These are phyloP conservation scores for Phania funesta DNA, from an alignment of 2,888 invertebrate genomes.

Conservation along the genomic window DNA sequence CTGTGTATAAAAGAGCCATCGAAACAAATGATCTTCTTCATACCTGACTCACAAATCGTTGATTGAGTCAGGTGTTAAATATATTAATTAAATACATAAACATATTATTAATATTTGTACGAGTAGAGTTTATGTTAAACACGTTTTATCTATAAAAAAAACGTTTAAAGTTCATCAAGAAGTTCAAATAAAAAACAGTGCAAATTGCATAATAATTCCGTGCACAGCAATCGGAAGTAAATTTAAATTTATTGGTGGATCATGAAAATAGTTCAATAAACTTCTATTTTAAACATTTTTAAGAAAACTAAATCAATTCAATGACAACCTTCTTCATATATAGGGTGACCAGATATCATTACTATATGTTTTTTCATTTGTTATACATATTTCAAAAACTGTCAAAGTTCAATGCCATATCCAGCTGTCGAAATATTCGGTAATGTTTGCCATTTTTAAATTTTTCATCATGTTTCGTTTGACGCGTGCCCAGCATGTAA, in stretches of 20 bases:
- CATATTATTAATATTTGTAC: background rate
- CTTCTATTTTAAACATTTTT: too few relatives aligned
- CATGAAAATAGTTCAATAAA: conserved; percentile 30
- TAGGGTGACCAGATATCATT: too few relatives aligned
- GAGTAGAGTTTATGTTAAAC: conserved; percentile 21
- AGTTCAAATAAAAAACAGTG: conserved; percentile 15
- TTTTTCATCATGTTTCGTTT: too few relatives aligned
- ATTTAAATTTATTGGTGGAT: conserved; percentile 19
- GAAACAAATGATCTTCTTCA: background rate
- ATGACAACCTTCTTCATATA: too few relatives aligned
- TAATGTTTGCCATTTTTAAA: too few relatives aligned
- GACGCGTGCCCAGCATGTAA: too few relatives aligned
- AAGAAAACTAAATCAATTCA: too few relatives aligned
- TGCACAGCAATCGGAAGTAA: conserved; percentile 57
- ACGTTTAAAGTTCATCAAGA: conserved; percentile 43
- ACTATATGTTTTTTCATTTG: too few relatives aligned
- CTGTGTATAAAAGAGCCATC: background rate
- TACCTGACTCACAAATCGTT: conserved; percentile 31
- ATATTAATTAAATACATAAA: conserved; percentile 13
- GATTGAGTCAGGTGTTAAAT: conserved; percentile 15
- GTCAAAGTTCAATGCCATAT: too few relatives aligned
- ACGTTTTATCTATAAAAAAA: conserved; percentile 35
- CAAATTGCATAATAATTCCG: conserved; percentile 40
- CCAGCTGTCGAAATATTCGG: too few relatives aligned
- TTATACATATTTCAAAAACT: too few relatives aligned